These are phyloP conservation scores for Acanthopagrus latus DNA, from an alignment of 2,797 vertebrate species.

Conservation along the genomic window DNA sequence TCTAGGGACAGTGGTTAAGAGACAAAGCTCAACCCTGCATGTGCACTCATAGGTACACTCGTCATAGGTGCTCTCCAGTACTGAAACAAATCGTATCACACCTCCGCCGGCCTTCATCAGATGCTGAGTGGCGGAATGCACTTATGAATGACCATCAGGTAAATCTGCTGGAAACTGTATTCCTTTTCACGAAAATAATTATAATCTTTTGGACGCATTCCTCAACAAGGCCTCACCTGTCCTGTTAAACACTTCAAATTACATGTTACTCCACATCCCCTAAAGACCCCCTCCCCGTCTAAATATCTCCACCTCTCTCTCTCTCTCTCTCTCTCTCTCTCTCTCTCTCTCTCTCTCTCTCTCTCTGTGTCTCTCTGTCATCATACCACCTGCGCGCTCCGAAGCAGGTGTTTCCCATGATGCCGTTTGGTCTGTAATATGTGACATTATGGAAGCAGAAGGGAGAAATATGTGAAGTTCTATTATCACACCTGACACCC, in stretches of 20 bases:
- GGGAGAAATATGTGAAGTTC: constrained; percentile 67
- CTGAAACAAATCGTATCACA: too few relatives aligned
- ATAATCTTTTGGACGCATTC: constrained; percentile 58
- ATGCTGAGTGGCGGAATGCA: not conserved
- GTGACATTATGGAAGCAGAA: constrained; percentile 66
- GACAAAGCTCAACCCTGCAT: too few relatives aligned
- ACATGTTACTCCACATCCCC: constrained; percentile 50
- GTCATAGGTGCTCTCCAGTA: too few relatives aligned
- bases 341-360: not conserved
- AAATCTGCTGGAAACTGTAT: constrained; percentile 15
- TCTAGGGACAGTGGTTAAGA: too few relatives aligned
- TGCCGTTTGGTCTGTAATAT: constrained; percentile 64
- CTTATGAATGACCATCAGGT: not conserved
- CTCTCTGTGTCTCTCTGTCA: constrained; percentile 1
- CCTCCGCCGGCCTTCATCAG: too few relatives aligned
- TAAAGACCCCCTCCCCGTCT: constrained; percentile 28
- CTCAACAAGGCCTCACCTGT: constrained; percentile 36
- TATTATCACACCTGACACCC: constrained; percentile 58
- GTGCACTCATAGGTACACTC: too few relatives aligned
- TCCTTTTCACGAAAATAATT: constrained; percentile 51
- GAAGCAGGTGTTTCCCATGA: constrained; percentile 79
- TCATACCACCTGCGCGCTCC: constrained; percentile 56
- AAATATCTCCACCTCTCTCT: not conserved
- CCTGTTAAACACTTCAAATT: constrained; percentile 69
- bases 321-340: constrained; percentile 9